Evolutionary conservation across 1,140 invertebrate genomes (phyloP).

Genomic region (Ostrea edulis): DNA sequence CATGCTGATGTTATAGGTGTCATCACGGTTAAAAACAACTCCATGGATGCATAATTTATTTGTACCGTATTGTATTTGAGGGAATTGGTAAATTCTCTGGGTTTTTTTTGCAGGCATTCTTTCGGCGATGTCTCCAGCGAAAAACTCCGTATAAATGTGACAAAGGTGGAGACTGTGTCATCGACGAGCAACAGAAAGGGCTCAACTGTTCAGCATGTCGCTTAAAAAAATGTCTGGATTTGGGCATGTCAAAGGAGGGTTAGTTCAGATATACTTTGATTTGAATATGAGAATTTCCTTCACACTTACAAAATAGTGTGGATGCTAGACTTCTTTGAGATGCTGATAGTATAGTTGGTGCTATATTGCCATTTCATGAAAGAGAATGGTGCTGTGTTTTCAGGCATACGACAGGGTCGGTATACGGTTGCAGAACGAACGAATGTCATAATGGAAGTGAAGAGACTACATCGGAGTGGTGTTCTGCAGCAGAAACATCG

Average conservation of each 20-base stretch:
- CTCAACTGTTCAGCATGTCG: constrained; percentile 72
- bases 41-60: too few species aligned
- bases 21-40: too few species aligned
- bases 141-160: constrained; percentile 70
- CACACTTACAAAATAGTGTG: too few species aligned
- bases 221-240: constrained; percentile 70
- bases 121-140: constrained; percentile 70
- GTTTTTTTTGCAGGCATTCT: constrained; percentile 73
- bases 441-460: constrained; percentile 58
- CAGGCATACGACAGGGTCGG: constrained; percentile 55
- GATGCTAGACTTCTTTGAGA: too few species aligned
- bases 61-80: too few species aligned
- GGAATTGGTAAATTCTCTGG: not conserved
- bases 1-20: too few species aligned
- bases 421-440: constrained; percentile 63
- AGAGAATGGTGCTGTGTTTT: not conserved
- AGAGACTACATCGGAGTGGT: constrained; percentile 44
- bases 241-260: constrained; percentile 77
- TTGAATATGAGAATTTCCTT: too few species aligned
- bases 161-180: constrained; percentile 65
- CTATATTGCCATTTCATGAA: too few species aligned
- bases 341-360: too few species aligned
- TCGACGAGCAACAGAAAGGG: constrained; percentile 67
- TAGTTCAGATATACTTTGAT: not conserved
- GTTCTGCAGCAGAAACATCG: not conserved